These are phyloP conservation scores for Myopa tessellatipennis DNA, from an alignment of 2,888 invertebrate genomes.

Conservation along the genomic window DNA sequence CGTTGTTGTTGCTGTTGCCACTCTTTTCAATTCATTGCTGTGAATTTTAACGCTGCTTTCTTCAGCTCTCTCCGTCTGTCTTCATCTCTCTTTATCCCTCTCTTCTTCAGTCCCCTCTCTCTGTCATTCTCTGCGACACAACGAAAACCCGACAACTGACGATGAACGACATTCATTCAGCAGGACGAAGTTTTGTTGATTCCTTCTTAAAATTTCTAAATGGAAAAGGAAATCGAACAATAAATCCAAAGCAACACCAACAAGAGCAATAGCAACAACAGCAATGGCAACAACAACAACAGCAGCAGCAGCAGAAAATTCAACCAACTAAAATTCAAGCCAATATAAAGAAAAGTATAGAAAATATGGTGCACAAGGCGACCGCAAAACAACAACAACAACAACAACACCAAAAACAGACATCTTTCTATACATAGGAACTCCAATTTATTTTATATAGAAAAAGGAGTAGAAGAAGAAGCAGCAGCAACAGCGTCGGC, in stretches of 20 bases:
- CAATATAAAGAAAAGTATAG: neutral
- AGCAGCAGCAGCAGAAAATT: neutral
- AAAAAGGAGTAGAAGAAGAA: neutral
- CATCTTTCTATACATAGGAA: too few species aligned
- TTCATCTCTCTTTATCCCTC: neutral
- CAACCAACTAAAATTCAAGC: neutral
- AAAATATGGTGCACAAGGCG: conserved; percentile 2
- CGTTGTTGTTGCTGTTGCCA: neutral
- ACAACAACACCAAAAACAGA: neutral
- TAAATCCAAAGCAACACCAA: neutral
- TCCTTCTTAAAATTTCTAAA: conserved; percentile 8
- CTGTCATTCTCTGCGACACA: neutral
- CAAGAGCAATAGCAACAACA: neutral
- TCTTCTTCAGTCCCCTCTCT: neutral
- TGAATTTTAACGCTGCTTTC: conserved; percentile 1
- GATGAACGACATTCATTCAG: neutral
- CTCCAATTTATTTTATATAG: neutral
- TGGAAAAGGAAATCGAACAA: conserved; percentile 29
- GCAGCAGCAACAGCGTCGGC: neutral
- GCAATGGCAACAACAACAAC: neutral
- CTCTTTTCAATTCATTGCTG: neutral
- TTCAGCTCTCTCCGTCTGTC: neutral
- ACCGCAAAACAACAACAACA: conserved; percentile 4
- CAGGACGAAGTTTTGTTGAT: neutral
- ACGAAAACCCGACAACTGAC: neutral